These are phyloP conservation scores for Acrocephalus arundinaceus DNA, from an alignment of 2,113 vertebrate genomes.

Conservation along the genomic window DNA sequence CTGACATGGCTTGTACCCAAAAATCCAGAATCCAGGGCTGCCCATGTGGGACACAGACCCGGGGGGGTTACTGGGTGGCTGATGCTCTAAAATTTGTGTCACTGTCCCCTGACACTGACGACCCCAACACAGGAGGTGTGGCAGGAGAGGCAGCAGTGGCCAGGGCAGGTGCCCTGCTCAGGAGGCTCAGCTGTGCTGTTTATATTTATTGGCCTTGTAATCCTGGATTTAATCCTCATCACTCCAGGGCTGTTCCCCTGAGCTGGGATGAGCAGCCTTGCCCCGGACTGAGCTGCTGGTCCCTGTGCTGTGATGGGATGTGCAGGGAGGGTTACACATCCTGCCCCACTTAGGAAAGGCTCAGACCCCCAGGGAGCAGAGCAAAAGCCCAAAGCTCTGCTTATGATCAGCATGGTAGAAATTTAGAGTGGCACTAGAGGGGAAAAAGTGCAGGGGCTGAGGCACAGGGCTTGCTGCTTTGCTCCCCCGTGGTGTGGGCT, in stretches of 20 bases:
- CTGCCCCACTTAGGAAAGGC: not conserved
- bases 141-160: not conserved
- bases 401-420: not conserved
- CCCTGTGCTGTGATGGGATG: accelerated
- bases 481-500: accelerated
- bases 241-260: not conserved
- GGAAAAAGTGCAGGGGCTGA: not conserved
- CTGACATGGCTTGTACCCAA: not conserved
- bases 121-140: accelerated
- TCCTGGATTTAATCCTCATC: not conserved
- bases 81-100: not conserved
- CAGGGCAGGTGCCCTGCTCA: accelerated
- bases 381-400: not conserved
- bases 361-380: not conserved
- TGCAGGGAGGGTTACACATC: accelerated
- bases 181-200: not conserved
- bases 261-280: not conserved
- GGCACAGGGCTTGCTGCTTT: not conserved
- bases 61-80: not conserved
- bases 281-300: not conserved
- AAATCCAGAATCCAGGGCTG: not conserved
- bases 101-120: accelerated
- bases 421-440: not conserved
- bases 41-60: not conserved
- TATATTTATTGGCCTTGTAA: not conserved